A percentile compares a stretch with the other conserved stretches of the same genome.
Evolutionary conservation across 2,797 vertebrate species (phyloP).

Genomic region (Acrossocheilus wenchowensis): DNA sequence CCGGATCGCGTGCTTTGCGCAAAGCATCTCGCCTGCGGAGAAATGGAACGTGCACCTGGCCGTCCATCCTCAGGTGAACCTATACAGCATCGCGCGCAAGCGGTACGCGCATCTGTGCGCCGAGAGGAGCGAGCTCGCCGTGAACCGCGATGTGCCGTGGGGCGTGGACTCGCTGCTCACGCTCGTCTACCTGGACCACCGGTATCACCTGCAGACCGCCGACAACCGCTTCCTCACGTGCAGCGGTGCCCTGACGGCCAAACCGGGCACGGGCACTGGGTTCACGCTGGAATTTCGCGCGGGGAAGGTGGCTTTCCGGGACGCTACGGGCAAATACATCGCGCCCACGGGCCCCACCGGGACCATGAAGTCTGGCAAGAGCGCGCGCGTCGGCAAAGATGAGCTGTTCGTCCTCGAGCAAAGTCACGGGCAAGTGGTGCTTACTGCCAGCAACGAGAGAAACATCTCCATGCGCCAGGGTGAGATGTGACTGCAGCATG

Average conservation of each 20-base stretch:
- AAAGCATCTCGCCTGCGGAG: conserved; percentile 83
- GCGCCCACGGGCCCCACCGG: conserved; percentile 90
- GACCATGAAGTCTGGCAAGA: conserved; percentile 88
- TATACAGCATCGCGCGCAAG: conserved; percentile 91
- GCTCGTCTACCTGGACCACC: conserved; percentile 89
- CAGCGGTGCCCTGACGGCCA: conserved; percentile 81
- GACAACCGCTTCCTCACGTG: conserved; percentile 90
- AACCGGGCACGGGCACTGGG: conserved; percentile 82
- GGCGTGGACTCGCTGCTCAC: conserved; percentile 93
- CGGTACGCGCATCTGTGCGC: conserved; percentile 89
- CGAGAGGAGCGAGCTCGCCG: conserved; percentile 78
- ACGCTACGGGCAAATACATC: conserved; percentile 88
- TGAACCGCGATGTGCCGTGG: conserved; percentile 92
- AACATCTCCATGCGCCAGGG: conserved; percentile 96
- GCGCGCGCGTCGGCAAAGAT: conserved; percentile 87
- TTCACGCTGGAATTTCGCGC: conserved; percentile 92
- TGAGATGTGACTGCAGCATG: conserved; percentile 1
- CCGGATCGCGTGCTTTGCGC: conserved; percentile 90
- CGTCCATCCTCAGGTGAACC: conserved; percentile 91
- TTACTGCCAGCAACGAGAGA: conserved; percentile 89
- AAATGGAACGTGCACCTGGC: conserved; percentile 94
- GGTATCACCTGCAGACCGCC: conserved; percentile 91
- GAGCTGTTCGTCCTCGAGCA: conserved; percentile 93
- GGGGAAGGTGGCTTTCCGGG: conserved; percentile 92
- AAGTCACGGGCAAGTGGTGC: conserved; percentile 93